phyloP scores from a whole-genome alignment of 2,797 vertebrate species.

The Phrynocephalus forsythii region DNA sequence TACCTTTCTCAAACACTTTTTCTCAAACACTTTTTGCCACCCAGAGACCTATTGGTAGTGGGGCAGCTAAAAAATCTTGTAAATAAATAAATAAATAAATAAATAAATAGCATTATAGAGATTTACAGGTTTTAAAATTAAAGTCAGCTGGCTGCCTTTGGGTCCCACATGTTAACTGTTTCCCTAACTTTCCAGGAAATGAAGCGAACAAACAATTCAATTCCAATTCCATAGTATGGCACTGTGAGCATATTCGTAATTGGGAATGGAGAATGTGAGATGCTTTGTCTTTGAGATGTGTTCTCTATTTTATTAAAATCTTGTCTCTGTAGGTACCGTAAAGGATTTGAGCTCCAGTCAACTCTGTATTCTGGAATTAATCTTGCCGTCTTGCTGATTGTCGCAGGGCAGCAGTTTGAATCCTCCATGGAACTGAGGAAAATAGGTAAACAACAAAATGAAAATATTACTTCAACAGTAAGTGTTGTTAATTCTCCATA shows the following conservation, averaged over 20 bases:
- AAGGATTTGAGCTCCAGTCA: slow-evolving; percentile 94
- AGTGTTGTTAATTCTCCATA: neutral
- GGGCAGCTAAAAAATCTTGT: too few species aligned
- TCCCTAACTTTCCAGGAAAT: neutral
- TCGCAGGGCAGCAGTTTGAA: slow-evolving; percentile 94
- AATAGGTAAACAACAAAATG: slow-evolving; percentile 85
- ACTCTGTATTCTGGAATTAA: slow-evolving; percentile 96
- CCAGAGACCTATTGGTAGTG: too few species aligned
- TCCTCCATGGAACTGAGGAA: slow-evolving; percentile 94
- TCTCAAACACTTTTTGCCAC: neutral
- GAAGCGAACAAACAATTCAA: neutral
- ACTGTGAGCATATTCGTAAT: neutral
- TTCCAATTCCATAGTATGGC: neutral
- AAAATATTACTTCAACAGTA: neutral
- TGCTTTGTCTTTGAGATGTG: neutral
- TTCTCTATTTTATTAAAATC: slow-evolving; percentile 21
- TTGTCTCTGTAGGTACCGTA: slow-evolving; percentile 88
- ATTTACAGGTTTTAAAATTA: neutral
- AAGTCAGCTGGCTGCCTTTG: neutral
- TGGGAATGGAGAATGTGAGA: slow-evolving; percentile 17
- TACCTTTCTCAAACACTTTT: neutral
- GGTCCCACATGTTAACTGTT: neutral
- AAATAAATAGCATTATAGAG: neutral
- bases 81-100: too few species aligned
- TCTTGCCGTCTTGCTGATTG: slow-evolving; percentile 91